Base-by-base conservation (phyloP, 2,888 invertebrate species). In the Acronicta psi region DNA sequence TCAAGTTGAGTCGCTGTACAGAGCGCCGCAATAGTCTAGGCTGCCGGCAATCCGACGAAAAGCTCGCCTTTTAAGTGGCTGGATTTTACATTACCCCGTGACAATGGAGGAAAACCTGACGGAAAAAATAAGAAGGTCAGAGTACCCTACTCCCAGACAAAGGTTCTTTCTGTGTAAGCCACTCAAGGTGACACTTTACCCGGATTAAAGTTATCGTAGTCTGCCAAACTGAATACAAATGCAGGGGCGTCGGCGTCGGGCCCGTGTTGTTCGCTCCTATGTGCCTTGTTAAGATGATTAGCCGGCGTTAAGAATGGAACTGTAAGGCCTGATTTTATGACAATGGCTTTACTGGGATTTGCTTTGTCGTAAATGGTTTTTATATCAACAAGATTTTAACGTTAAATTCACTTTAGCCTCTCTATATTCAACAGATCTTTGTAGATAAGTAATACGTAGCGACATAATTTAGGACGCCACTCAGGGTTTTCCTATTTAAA, bases 161-260 rank as follows among this genome's bases (percentile, higher is more conserved):
- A 91, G 91, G 91, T 88, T 89, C 88, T 88, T 90, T 90, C 88
- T 81, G 85, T 87, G 88, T 90, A 89, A 93, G 90, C 91, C 88
- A 91, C 91, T 93, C 89, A 87, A 92, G 92, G 91, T 93, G 93
- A 93, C 93, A 93, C 91, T 93, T 92, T 91, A 85, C 87, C 88
- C 91, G 91, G 93, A 93, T 92, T 93, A 92, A 93, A 91, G 90
- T 93, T 93, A 93, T 93, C 91, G 91, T 87, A 86, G 89, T 86
- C 90, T 86, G 88, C 90, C 92, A 90, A 91, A 91, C 93, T 90
- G 93, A 94, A 93, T 93, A 92, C 92, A 89, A 92, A 92, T 93
- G 90, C 88, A 87, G 81, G 81, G 77, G 79, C 71, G 81, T 77
- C 80, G 77, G 79, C 71, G 81, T 77, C 80, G 64, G 73, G 70